A percentile compares a stretch with the other conserved stretches of the same genome.
Evolutionary conservation across 1,140 invertebrate genomes (phyloP).

Genomic region (Drosophila oshimai): DNA sequence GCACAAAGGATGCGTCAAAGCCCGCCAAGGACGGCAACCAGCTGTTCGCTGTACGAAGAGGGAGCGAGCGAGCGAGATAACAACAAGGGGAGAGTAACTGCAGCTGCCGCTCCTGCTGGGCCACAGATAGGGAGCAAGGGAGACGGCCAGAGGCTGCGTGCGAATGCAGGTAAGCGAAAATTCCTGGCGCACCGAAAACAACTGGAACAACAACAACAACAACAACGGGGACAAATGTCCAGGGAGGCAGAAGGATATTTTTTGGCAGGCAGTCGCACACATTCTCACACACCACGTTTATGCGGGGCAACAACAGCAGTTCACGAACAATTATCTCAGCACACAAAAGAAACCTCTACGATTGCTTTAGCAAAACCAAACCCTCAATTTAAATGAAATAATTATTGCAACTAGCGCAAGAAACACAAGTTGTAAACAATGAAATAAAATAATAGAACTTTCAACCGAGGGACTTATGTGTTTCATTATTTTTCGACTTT

Average conservation of each 20-base stretch:
- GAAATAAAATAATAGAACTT: no score
- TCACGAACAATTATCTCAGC: no score
- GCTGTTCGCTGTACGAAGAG: conserved; percentile 13
- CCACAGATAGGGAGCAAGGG: neutral
- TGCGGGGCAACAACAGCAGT: neutral
- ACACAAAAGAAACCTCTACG: neutral
- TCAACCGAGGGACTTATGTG: no score
- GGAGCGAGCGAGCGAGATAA: conserved; percentile 2
- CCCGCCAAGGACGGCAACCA: conserved; percentile 33
- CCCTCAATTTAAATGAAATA: neutral
- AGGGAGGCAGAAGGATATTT: conserved; percentile 9
- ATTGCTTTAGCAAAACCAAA: no score
- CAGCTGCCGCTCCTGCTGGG: conserved; percentile 26
- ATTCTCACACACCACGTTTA: neutral
- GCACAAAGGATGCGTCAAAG: conserved; percentile 25
- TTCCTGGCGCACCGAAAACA: neutral
- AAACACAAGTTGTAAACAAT: no score
- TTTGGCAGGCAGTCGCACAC: neutral
- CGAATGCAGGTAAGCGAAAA: conserved; percentile 29
- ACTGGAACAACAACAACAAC: neutral
- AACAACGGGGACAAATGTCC: neutral
- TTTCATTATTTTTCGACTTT: no score
- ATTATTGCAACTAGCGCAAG: no score
- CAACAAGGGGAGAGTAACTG: conserved; percentile 1
- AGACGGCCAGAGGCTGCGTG: neutral